phyloP scores from a whole-genome alignment of 2,113 vertebrate species.

The Atractosteus spatula region DNA sequence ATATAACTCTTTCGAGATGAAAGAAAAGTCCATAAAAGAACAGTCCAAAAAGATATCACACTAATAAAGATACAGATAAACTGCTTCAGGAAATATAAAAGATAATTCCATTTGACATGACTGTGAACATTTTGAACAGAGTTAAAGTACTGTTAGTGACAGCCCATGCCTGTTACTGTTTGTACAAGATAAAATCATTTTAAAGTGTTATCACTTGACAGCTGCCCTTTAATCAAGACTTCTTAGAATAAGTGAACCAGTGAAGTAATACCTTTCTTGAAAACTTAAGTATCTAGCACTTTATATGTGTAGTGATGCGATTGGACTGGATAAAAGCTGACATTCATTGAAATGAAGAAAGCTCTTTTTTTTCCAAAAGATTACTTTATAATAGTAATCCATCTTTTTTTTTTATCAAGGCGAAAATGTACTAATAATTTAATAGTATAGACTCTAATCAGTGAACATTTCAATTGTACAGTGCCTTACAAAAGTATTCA shows the following conservation, averaged over 20 bases:
- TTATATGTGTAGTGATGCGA: too few species aligned
- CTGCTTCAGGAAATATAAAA: slow-evolving; percentile 48
- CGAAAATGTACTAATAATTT: too few species aligned
- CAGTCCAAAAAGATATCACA: too few species aligned
- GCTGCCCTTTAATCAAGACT: slow-evolving; percentile 57
- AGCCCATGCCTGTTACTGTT: slow-evolving; percentile 54
- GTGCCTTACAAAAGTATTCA: too few species aligned
- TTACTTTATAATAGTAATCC: too few species aligned
- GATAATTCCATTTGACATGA: slow-evolving; percentile 62
- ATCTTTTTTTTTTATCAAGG: too few species aligned
- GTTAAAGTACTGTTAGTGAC: slow-evolving; percentile 49
- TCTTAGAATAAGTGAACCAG: slow-evolving; percentile 30
- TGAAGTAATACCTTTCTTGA: neutral
- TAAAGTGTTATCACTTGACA: slow-evolving; percentile 42
- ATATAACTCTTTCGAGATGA: neutral
- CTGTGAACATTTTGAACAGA: slow-evolving; percentile 45
- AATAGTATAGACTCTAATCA: too few species aligned
- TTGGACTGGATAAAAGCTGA: too few species aligned
- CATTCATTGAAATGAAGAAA: too few species aligned
- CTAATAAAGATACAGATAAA: slow-evolving; percentile 42
- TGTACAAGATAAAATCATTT: slow-evolving; percentile 52
- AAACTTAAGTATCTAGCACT: too few species aligned
- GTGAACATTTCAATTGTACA: too few species aligned
- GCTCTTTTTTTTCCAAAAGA: too few species aligned
- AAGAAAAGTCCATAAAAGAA: neutral